These are phyloP conservation scores for Hyles lineata DNA, from an alignment of 2,888 invertebrate species.

Conservation along the genomic window DNA sequence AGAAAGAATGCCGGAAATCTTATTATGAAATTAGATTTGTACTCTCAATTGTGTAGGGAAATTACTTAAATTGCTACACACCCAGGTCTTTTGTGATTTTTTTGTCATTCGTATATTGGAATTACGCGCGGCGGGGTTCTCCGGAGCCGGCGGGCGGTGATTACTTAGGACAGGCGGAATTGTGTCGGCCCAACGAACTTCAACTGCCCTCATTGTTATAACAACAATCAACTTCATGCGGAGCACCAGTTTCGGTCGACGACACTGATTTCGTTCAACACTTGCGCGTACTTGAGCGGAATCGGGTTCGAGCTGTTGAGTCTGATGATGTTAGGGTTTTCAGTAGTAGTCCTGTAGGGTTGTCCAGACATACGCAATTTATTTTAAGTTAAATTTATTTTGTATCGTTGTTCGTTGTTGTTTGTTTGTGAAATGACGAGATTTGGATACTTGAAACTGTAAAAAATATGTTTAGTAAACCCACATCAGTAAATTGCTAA, in stretches of 20 bases:
- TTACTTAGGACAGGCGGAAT: slow-evolving; percentile 27
- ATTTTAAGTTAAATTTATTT: too few relatives aligned
- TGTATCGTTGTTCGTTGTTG: too few relatives aligned
- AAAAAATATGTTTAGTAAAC: too few relatives aligned
- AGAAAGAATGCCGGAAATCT: background rate
- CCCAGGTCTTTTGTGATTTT: slow-evolving; percentile 7
- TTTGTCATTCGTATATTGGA: slow-evolving; percentile 14
- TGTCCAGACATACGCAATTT: too few relatives aligned
- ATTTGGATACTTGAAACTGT: too few relatives aligned
- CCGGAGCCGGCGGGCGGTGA: slow-evolving; percentile 10
- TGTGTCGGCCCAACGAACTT: slow-evolving; percentile 19
- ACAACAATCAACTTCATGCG: slow-evolving; percentile 19
- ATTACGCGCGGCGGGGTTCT: slow-evolving; percentile 19
- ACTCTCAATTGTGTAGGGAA: background rate
- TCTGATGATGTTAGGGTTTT: too few relatives aligned
- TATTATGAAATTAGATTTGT: background rate
- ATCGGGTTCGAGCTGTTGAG: too few relatives aligned
- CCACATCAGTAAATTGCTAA: too few relatives aligned
- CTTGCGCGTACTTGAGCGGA: too few relatives aligned
- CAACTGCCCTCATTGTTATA: slow-evolving; percentile 20
- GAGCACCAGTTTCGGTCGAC: background rate
- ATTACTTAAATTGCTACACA: background rate
- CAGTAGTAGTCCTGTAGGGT: too few relatives aligned
- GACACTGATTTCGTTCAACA: slow-evolving; percentile 4
- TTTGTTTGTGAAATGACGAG: too few relatives aligned